Base-by-base conservation (phyloP, 2,888 invertebrate genomes). In the Lasioglossum zephyrum region DNA sequence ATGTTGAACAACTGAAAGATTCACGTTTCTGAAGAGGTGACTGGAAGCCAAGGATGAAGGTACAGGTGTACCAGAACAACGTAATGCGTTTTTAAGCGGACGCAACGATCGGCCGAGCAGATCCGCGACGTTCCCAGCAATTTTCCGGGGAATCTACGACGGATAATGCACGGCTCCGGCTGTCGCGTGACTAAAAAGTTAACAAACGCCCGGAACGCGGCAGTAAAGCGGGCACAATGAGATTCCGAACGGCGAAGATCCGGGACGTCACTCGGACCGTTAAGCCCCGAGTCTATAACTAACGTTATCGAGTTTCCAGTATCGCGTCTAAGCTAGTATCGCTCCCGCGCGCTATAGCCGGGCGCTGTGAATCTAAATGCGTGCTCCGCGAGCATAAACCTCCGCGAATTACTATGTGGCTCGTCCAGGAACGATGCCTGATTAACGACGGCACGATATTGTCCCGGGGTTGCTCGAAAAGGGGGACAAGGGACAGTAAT, bases 401-500 rank as follows among this genome's bases (percentile, higher is more conserved):
- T 85, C 79, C 87, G 85, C 87, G 91, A 91, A 91, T 91, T 91
- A 91, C 90, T 91, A 85, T 86, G 87, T 84, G 91, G 91, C 90
- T 91, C 89, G 87, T 91, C 87, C 89, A 91, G 90, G 91, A 91
- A 91, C 91, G 91, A 91, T 91, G 91, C 88, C 90, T 91, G 91
- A 92, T 91, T 92, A 90, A 90, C 91, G 91, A 91, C 89, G 89
- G 90, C 89, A 89, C 91, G 87, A 91, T 91, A 92, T 91, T 92
- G 91, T 91, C 91, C 88, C 87, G 80, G 91, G 90, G 91, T 90
- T 91, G 91, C 90, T 91, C 88, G 90, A 88, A 91, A 90, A 88
- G 89, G 92, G 92, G 92, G 90, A 92, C 91, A 91, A 91, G 92
- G 92, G 91, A 91, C 92, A 92, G 91, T 91, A 91, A 91, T 91